These are phyloP conservation scores for Ophion costatus DNA, from an alignment of 2,888 invertebrate species.

Conservation along the genomic window DNA sequence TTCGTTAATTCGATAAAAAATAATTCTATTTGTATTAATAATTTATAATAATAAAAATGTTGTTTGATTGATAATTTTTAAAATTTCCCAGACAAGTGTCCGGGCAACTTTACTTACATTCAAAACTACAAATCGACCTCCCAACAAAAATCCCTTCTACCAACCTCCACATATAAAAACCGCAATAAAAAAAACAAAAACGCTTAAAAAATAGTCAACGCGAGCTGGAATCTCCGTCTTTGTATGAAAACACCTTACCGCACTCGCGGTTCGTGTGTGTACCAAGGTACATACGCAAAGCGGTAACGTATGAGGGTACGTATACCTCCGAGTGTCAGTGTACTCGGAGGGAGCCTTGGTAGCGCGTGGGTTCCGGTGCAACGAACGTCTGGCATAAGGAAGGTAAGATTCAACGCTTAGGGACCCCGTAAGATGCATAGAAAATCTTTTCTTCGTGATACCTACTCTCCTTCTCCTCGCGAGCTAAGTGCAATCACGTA, in stretches of 20 bases:
- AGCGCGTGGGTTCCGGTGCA: conserved; percentile 65
- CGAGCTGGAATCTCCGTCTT: conserved; percentile 30
- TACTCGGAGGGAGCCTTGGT: conserved; percentile 48
- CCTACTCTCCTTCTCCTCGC: not conserved
- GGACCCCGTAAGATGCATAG: conserved; percentile 48
- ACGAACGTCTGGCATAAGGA: conserved; percentile 57
- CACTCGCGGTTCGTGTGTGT: conserved; percentile 2
- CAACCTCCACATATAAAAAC: not conserved
- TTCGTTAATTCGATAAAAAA: too few relatives aligned
- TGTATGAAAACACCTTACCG: conserved; percentile 44
- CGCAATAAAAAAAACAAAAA: not conserved
- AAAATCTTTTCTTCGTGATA: conserved; percentile 51
- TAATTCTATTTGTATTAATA: too few relatives aligned
- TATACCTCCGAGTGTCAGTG: conserved; percentile 39
- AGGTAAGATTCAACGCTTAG: conserved; percentile 43
- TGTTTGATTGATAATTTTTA: too few relatives aligned
- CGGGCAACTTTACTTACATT: too few relatives aligned
- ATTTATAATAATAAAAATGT: too few relatives aligned
- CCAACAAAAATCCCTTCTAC: too few relatives aligned
- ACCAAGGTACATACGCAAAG: conserved; percentile 13
- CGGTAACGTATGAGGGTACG: conserved; percentile 14
- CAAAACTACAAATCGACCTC: too few relatives aligned
- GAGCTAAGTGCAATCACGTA: conserved; percentile 26
- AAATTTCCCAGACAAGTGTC: too few relatives aligned
- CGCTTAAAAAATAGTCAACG: not conserved